These are phyloP conservation scores for Elachura formosa DNA, from an alignment of 2,113 vertebrate genomes.

Conservation along the genomic window DNA sequence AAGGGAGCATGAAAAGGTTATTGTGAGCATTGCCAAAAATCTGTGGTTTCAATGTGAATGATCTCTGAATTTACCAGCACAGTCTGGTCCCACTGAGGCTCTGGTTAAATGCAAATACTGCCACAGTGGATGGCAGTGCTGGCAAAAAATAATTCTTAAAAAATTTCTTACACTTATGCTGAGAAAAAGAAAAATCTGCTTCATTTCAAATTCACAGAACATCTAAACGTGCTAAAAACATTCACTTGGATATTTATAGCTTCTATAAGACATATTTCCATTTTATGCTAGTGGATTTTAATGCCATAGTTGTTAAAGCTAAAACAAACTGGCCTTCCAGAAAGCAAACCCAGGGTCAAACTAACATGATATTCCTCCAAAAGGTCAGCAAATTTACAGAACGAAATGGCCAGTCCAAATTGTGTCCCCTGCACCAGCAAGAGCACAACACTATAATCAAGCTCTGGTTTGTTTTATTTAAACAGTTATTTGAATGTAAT, in stretches of 20 bases:
- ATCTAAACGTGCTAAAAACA: background rate
- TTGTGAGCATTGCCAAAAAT: background rate
- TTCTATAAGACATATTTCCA: background rate
- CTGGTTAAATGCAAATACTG: constrained; percentile 17
- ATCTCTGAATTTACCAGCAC: background rate
- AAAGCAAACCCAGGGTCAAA: background rate
- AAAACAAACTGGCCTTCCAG: constrained; percentile 29
- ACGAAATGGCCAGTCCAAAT: background rate
- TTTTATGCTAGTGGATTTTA: constrained; percentile 2
- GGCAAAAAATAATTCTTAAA: background rate
- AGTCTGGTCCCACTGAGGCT: background rate
- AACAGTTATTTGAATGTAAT: constrained; percentile 43
- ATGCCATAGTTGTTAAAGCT: background rate
- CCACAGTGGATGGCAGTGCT: background rate
- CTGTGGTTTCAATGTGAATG: background rate
- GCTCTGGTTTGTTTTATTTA: constrained; percentile 17
- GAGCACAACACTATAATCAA: background rate
- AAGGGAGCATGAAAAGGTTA: constrained; percentile 18
- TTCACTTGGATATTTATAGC: background rate
- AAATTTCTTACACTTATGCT: background rate
- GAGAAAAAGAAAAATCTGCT: background rate
- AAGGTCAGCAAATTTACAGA: background rate
- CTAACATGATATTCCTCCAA: background rate
- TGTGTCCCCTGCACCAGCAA: background rate
- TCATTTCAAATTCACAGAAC: constrained; percentile 16